Evolutionary conservation across 2,797 vertebrate species (phyloP).

Genomic region (Geotria australis): DNA sequence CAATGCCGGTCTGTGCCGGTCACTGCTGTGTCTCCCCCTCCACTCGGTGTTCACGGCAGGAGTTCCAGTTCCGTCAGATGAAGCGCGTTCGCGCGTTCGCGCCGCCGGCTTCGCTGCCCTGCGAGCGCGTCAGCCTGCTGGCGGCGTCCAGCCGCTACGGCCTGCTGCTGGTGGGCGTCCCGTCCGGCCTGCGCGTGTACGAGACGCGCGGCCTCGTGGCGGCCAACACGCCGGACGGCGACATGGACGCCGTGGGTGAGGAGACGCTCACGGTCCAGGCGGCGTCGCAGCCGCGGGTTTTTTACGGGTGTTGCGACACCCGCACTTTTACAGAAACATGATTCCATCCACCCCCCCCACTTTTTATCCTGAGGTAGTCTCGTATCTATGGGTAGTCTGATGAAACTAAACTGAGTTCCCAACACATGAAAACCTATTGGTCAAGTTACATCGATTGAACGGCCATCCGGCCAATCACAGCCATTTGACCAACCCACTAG

Average conservation of each 20-base stretch:
- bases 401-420: too few species aligned
- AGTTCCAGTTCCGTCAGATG: slow-evolving; percentile 79
- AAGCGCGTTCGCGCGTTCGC: slow-evolving; percentile 59
- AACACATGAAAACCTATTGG: too few species aligned
- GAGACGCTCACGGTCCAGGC: too few species aligned
- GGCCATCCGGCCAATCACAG: too few species aligned
- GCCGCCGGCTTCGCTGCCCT: slow-evolving; percentile 27
- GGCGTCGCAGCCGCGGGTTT: too few species aligned
- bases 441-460: too few species aligned
- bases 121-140: slow-evolving; percentile 45
- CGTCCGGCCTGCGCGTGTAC: slow-evolving; percentile 35
- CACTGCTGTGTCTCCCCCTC: not conserved
- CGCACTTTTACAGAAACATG: not conserved
- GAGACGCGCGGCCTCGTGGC: slow-evolving; percentile 29
- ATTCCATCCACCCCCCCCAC: too few species aligned
- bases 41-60: slow-evolving; percentile 15
- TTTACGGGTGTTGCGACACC: too few species aligned
- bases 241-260: slow-evolving; percentile 42
- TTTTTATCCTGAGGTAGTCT: too few species aligned
- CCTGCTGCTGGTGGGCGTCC: slow-evolving; percentile 36
- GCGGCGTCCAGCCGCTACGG: slow-evolving; percentile 56
- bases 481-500: too few species aligned
- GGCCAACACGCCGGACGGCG: slow-evolving; percentile 32
- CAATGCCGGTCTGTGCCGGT: too few species aligned
- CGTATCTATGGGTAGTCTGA: too few species aligned